Percentiles rank a stretch among this genome's conserved stretches.
These are phyloP conservation scores for Scolopax rusticola DNA, from an alignment of 2,797 vertebrate species.

Conservation along the genomic window DNA sequence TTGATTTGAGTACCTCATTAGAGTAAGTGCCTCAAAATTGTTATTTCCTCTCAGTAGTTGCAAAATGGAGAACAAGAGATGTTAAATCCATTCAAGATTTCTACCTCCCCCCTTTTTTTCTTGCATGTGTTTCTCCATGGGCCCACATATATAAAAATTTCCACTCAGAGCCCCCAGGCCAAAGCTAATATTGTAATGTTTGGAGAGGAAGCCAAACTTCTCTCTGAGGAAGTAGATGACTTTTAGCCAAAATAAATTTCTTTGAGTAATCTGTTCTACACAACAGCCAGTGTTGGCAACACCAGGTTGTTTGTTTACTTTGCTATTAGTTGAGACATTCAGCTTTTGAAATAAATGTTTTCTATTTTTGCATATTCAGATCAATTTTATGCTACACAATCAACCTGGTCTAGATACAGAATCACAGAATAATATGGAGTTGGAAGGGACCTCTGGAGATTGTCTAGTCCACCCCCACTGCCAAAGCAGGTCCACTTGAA, in stretches of 20 bases:
- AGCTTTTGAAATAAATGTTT: not conserved
- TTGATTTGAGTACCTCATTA: not conserved
- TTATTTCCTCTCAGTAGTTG: not conserved
- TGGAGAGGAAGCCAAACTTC: not conserved
- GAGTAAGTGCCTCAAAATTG: not conserved
- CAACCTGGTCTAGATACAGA: not conserved
- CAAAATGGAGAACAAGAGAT: not conserved
- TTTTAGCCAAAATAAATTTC: not conserved
- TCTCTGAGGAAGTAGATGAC: not conserved
- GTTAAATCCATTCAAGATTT: not conserved
- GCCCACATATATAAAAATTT: not conserved
- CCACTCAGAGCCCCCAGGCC: not conserved
- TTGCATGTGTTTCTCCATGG: not conserved
- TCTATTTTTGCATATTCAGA: not conserved
- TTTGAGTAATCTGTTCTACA: not conserved
- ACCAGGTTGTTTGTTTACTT: not conserved
- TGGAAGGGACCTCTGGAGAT: no score
- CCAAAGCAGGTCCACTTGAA: no score
- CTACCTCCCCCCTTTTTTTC: not conserved
- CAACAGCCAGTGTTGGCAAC: not conserved
- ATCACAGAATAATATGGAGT: no score
- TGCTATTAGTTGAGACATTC: not conserved
- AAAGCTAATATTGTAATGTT: not conserved
- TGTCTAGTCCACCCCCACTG: no score
- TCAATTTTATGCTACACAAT: not conserved